These are phyloP conservation scores for Drosophila watanabei DNA, from an alignment of 1,140 invertebrate genomes.

Conservation along the genomic window DNA sequence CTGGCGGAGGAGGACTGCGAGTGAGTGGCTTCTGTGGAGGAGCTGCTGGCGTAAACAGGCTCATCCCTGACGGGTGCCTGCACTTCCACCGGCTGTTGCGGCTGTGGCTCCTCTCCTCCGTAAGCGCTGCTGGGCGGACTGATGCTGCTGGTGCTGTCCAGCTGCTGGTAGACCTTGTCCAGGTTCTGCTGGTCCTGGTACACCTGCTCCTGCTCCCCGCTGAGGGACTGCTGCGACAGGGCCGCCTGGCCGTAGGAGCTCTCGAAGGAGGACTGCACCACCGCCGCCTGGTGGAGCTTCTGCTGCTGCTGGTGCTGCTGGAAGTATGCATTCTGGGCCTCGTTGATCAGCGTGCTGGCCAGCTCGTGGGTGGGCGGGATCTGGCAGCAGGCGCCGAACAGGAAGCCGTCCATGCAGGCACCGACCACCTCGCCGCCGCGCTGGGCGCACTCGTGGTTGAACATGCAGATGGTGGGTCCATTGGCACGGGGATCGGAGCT, in stretches of 20 bases:
- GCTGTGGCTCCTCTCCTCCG: constrained; percentile 39
- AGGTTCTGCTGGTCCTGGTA: constrained; percentile 61
- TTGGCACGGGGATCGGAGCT: constrained; percentile 86
- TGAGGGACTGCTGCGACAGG: constrained; percentile 53
- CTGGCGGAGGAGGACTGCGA: constrained; percentile 46
- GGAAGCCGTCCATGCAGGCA: constrained; percentile 94
- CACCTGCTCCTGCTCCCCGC: constrained; percentile 56
- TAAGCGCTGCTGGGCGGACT: constrained; percentile 54
- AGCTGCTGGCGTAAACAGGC: constrained; percentile 44
- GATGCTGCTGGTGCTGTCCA: constrained; percentile 59
- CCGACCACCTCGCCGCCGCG: constrained; percentile 93
- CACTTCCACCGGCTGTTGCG: neutral
- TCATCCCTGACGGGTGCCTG: constrained; percentile 13
- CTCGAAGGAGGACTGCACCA: constrained; percentile 60
- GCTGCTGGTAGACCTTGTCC: constrained; percentile 75
- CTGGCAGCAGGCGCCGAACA: constrained; percentile 96
- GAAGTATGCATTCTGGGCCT: constrained; percentile 81
- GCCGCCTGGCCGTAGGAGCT: constrained; percentile 56
- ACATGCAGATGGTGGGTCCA: constrained; percentile 96
- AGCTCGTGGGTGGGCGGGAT: constrained; percentile 86
- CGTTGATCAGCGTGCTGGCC: constrained; percentile 80
- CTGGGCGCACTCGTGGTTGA: constrained; percentile 95
- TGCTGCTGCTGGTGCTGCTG: constrained; percentile 77
- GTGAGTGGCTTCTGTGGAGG: constrained; percentile 56
- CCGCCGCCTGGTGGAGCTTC: constrained; percentile 60